Percentiles rank a stretch among this genome's conserved stretches.
These are phyloP conservation scores for Danio albolineatus DNA, from an alignment of 2,797 vertebrate species.

Conservation along the genomic window DNA sequence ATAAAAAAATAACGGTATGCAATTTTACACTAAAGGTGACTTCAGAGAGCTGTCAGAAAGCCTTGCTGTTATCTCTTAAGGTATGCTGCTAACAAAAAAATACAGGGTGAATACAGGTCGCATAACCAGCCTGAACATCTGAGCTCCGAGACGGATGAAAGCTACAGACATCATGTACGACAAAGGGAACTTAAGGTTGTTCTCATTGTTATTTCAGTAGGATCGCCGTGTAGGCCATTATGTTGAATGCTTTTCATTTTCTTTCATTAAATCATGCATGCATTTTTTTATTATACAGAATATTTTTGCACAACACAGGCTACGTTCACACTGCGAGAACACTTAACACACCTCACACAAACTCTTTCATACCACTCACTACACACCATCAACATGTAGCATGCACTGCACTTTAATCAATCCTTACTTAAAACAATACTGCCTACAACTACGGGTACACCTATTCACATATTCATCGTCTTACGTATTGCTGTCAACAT, in stretches of 20 bases:
- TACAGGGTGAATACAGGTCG: conserved; percentile 64
- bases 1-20: conserved; percentile 55
- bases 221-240: conserved; percentile 25
- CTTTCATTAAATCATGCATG: not conserved
- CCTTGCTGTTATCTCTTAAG: conserved; percentile 65
- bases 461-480: no score
- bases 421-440: no score
- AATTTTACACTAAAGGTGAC: conserved; percentile 63
- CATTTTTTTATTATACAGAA: not conserved
- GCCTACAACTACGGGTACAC: no score
- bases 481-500: no score
- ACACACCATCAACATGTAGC: no score
- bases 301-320: not conserved
- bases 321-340: no score
- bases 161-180: conserved; percentile 46
- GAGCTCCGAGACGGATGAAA: conserved; percentile 37
- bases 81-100: conserved; percentile 63
- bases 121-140: conserved; percentile 45
- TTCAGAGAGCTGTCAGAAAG: conserved; percentile 61
- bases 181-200: conserved; percentile 44
- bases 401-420: no score
- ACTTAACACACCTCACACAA: no score
- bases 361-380: no score
- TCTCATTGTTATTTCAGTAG: conserved; percentile 34
- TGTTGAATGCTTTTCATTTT: conserved; percentile 27